phyloP scores from a whole-genome alignment of 2,113 vertebrate genomes.

The Orycteropus afer region DNA sequence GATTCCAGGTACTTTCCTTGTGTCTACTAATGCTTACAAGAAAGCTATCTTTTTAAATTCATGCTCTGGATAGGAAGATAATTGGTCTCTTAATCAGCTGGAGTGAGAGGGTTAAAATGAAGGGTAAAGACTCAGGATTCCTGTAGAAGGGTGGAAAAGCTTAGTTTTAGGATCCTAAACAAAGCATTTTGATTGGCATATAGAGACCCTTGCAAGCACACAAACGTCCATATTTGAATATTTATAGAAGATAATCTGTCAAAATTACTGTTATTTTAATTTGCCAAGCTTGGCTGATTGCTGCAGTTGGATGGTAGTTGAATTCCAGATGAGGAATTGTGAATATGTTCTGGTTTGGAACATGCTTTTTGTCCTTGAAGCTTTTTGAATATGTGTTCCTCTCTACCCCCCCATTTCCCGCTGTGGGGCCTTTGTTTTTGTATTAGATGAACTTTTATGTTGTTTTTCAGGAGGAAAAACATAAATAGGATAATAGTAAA shows the following conservation, averaged over 20 bases:
- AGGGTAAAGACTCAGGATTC: constrained; percentile 58
- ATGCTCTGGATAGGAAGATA: neutral
- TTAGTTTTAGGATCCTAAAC: constrained; percentile 56
- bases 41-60: constrained; percentile 43
- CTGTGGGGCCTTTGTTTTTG: constrained; percentile 13
- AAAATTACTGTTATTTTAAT: constrained; percentile 80
- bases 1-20: neutral
- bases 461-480: neutral
- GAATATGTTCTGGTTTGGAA: constrained; percentile 51
- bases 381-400: neutral
- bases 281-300: constrained; percentile 73
- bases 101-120: constrained; percentile 48
- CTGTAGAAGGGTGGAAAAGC: neutral
- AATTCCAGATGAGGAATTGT: constrained; percentile 77
- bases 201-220: constrained; percentile 69
- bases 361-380: constrained; percentile 69
- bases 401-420: neutral
- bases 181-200: constrained; percentile 75
- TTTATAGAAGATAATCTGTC: constrained; percentile 80
- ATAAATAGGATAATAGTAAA: neutral
- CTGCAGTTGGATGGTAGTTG: constrained; percentile 72
- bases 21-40: neutral
- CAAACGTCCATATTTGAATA: constrained; percentile 77
- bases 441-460: constrained; percentile 18
- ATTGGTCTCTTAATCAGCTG: constrained; percentile 8